These are phyloP conservation scores for Heliconius nattereri DNA, from an alignment of 1,140 invertebrate species.

Conservation along the genomic window DNA sequence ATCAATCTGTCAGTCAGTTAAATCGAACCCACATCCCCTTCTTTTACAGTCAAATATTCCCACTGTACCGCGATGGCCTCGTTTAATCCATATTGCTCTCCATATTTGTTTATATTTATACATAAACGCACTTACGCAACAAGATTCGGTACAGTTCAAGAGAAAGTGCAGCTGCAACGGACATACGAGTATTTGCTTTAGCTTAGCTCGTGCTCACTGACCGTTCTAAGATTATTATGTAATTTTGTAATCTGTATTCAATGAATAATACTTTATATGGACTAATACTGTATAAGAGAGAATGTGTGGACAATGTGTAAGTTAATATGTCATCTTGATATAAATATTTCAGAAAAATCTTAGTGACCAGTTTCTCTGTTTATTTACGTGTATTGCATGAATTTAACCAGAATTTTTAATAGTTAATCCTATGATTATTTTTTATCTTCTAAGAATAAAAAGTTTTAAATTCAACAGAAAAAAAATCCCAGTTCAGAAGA, in stretches of 20 bases:
- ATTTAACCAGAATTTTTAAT: neutral
- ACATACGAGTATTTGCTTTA: constrained; percentile 6
- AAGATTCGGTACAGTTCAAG: constrained; percentile 30
- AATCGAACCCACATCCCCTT: neutral
- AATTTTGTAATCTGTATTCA: neutral
- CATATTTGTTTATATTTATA: constrained; percentile 8
- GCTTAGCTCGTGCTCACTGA: neutral
- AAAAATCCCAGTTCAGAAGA: neutral
- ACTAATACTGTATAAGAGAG: neutral
- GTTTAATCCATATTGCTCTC: neutral
- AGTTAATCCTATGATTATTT: no score
- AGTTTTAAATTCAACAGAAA: neutral
- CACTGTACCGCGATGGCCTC: neutral
- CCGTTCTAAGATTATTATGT: constrained; percentile 2
- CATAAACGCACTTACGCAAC: constrained; percentile 15
- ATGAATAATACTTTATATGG: constrained; percentile 4
- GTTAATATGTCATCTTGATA: neutral
- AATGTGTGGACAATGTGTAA: neutral
- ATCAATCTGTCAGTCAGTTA: no score
- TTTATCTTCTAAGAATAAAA: no score
- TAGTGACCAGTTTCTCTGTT: neutral
- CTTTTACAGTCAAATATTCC: neutral
- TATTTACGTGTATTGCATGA: neutral
- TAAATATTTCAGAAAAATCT: neutral
- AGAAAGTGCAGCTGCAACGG: constrained; percentile 38